phyloP scores from a whole-genome alignment of 2,113 vertebrate species.

The Oryzias woworae region DNA sequence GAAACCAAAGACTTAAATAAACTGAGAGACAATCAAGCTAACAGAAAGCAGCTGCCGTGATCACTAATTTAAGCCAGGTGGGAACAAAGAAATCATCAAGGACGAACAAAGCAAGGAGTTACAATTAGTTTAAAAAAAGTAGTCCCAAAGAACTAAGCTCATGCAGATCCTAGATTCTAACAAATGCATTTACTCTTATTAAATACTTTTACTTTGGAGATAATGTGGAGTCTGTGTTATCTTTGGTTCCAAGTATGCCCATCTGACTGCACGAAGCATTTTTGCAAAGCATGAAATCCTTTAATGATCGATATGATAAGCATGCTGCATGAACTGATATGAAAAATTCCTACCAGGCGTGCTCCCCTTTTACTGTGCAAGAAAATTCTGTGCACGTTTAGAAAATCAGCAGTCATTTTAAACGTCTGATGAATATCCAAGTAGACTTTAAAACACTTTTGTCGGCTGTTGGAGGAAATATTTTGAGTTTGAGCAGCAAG shows the following conservation, averaged over 20 bases:
- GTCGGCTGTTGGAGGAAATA: too few relatives aligned
- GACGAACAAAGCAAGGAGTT: too few relatives aligned
- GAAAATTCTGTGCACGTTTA: constrained; percentile 2
- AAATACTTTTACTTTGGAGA: constrained; percentile 28
- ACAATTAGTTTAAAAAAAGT: too few relatives aligned
- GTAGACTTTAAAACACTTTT: too few relatives aligned
- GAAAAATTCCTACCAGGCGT: constrained; percentile 47
- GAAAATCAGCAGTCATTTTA: background rate
- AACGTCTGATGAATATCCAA: too few relatives aligned
- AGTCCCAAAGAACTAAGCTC: too few relatives aligned
- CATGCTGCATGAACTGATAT: constrained; percentile 52
- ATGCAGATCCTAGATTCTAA: constrained; percentile 10
- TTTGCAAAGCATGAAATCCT: constrained; percentile 69
- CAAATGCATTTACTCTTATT: constrained; percentile 22
- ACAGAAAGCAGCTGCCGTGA: too few relatives aligned
- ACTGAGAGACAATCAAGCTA: too few relatives aligned
- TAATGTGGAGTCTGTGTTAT: constrained; percentile 71
- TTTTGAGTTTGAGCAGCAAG: too few relatives aligned
- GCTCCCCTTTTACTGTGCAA: constrained; percentile 43
- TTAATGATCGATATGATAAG: constrained; percentile 68
- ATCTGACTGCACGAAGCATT: constrained; percentile 41
- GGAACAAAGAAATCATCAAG: too few relatives aligned
- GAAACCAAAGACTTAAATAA: too few relatives aligned
- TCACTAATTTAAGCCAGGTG: too few relatives aligned
- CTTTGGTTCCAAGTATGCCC: constrained; percentile 74